Evolutionary conservation across 2,888 invertebrate species (phyloP).

Genomic region (Volucella bombylans): DNA sequence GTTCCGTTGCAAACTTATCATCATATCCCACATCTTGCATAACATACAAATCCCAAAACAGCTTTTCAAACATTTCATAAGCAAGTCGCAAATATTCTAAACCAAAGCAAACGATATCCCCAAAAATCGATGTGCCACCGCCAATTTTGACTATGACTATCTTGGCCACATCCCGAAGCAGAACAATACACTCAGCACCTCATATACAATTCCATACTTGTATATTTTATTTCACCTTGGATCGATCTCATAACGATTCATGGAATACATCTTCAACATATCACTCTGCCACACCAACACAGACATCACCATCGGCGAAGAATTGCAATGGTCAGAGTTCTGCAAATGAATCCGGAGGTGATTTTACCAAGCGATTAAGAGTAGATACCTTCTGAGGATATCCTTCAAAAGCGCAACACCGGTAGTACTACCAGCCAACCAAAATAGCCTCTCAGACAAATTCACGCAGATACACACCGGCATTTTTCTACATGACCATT

Average conservation of each 20-base stretch:
- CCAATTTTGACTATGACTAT: slow-evolving; percentile 76
- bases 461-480: slow-evolving; percentile 75
- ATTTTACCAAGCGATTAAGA: slow-evolving; percentile 85
- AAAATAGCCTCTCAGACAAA: slow-evolving; percentile 66
- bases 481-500: slow-evolving; percentile 87
- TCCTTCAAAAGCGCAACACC: slow-evolving; percentile 57
- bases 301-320: slow-evolving; percentile 75
- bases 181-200: slow-evolving; percentile 60
- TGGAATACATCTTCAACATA: slow-evolving; percentile 53
- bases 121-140: slow-evolving; percentile 79
- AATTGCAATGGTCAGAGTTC: slow-evolving; percentile 80
- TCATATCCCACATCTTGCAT: slow-evolving; percentile 29
- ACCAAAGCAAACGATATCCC: slow-evolving; percentile 70
- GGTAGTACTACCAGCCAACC: slow-evolving; percentile 26
- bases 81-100: slow-evolving; percentile 20
- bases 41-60: slow-evolving; percentile 36
- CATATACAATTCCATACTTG: slow-evolving; percentile 57
- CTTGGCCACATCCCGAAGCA: slow-evolving; percentile 72
- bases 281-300: slow-evolving; percentile 46
- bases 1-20: slow-evolving; percentile 20
- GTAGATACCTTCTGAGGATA: slow-evolving; percentile 74
- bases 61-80: slow-evolving; percentile 14
- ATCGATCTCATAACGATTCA: slow-evolving; percentile 55
- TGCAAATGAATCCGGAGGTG: slow-evolving; percentile 86
- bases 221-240: slow-evolving; percentile 65